phyloP scores from a whole-genome alignment of 2,888 invertebrate genomes.

The Dasysyrphus albostriatus region DNA sequence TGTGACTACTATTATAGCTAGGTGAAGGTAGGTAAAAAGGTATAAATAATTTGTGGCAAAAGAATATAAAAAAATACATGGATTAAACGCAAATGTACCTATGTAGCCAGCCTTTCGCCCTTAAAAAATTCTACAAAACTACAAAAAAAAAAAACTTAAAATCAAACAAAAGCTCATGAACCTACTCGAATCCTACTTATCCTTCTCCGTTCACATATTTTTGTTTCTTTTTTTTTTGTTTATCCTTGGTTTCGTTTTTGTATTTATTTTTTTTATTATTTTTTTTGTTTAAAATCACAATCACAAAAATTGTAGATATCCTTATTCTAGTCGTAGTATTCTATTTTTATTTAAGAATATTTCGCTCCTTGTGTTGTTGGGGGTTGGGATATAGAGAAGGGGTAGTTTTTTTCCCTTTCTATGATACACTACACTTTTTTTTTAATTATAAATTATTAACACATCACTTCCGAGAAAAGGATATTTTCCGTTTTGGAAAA shows the following conservation, averaged over 20 bases:
- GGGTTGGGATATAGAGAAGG: not conserved
- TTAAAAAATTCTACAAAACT: not conserved
- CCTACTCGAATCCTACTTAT: constrained; percentile 7
- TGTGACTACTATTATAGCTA: not conserved
- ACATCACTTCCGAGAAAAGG: constrained; percentile 5
- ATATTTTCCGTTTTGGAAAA: not conserved
- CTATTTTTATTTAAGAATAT: constrained; percentile 19
- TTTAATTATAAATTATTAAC: constrained; percentile 10
- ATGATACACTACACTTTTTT: constrained; percentile 23
- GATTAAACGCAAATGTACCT: not conserved
- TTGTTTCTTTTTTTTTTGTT: constrained; percentile 5
- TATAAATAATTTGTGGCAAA: constrained; percentile 5
- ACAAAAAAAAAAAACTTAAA: not conserved
- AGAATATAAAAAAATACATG: not conserved
- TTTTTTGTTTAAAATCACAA: constrained; percentile 8
- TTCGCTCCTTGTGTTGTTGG: not conserved
- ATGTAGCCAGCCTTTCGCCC: not conserved
- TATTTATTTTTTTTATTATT: not conserved
- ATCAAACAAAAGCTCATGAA: constrained; percentile 12
- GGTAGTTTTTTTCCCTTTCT: constrained; percentile 24
- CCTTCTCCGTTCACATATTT: constrained; percentile 9
- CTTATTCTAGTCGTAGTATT: constrained; percentile 21
- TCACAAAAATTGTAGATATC: constrained; percentile 22
- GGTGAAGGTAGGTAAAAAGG: not conserved
- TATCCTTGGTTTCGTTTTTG: constrained; percentile 14